These are phyloP conservation scores for Bradypodion ventrale DNA, from an alignment of 2,797 vertebrate species.

Conservation along the genomic window DNA sequence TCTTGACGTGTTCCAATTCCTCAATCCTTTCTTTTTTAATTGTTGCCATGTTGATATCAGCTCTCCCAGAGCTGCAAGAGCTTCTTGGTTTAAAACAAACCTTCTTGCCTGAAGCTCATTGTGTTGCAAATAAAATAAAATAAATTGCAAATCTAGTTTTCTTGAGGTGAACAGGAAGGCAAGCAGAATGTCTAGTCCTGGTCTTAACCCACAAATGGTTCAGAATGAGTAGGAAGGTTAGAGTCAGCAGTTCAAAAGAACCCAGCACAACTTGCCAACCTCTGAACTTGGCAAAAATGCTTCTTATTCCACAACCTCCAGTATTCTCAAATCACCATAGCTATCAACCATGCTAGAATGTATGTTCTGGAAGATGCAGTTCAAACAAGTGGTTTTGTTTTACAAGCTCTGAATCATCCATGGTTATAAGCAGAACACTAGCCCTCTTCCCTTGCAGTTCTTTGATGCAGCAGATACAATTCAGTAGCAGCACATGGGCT, in stretches of 20 bases:
- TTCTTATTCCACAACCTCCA: too few relatives aligned
- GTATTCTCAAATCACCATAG: too few relatives aligned
- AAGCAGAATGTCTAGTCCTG: background rate
- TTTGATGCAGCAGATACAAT: background rate
- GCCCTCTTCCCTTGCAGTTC: background rate
- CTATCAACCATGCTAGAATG: too few relatives aligned
- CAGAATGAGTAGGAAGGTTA: background rate
- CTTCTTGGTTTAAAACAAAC: slow-evolving; percentile 7
- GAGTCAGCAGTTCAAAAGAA: background rate
- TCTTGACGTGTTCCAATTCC: slow-evolving; percentile 3
- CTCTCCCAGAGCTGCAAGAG: background rate
- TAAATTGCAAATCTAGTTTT: too few relatives aligned
- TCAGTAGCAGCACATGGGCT: background rate
- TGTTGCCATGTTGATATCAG: slow-evolving; percentile 20
- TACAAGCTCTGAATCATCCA: too few relatives aligned
- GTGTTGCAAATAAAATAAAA: background rate
- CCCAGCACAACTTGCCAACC: too few relatives aligned
- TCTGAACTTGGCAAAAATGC: too few relatives aligned
- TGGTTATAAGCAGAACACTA: background rate
- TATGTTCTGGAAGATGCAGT: too few relatives aligned
- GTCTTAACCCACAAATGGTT: background rate
- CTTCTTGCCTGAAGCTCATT: slow-evolving; percentile 4
- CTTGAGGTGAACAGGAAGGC: background rate
- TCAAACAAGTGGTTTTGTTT: too few relatives aligned
- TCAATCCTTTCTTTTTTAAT: background rate